Conservation (phyloP, 23 tunicate species). For the Aplidium turbinatum region DNA sequence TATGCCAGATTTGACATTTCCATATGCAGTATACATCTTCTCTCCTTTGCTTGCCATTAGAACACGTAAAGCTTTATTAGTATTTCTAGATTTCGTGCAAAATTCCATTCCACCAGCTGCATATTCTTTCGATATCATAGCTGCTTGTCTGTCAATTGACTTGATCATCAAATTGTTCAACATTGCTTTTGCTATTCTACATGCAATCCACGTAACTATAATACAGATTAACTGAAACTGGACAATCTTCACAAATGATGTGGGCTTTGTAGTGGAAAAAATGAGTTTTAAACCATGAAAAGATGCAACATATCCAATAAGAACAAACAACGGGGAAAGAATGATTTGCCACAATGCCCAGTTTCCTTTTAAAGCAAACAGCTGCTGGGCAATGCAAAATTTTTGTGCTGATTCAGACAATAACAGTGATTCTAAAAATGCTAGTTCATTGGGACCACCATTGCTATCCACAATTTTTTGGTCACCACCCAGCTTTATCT, state of each 20-base stretch:
- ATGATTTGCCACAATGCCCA: constrained; percentile 64
- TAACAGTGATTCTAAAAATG: constrained; percentile 67
- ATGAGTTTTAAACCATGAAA: constrained; percentile 43
- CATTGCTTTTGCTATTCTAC: constrained; percentile 53
- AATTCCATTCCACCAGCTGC: constrained; percentile 76
- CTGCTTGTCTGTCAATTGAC: constrained; percentile 60
- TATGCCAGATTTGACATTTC: constrained; percentile 41
- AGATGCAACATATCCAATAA: constrained; percentile 53
- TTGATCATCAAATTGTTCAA: constrained; percentile 22
- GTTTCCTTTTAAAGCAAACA: constrained; percentile 57
- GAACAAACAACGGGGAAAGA: constrained; percentile 57
- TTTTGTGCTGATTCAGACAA: constrained; percentile 72
- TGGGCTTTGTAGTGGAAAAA: constrained; percentile 21
- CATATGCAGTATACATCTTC: constrained; percentile 49
- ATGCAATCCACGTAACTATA: constrained; percentile 42
- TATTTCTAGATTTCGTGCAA: constrained; percentile 41
- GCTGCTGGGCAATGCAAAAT: constrained; percentile 71
- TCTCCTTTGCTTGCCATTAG: constrained; percentile 81
- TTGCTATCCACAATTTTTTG: constrained; percentile 6
- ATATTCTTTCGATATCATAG: constrained; percentile 69
- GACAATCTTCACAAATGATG: constrained; percentile 17
- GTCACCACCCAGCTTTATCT: constrained; percentile 24
- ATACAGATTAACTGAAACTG: constrained; percentile 26
- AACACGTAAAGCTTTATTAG: constrained; percentile 50
- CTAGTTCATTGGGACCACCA: constrained; percentile 48